Percentiles rank a stretch among this genome's conserved stretches.
Evolutionary conservation across 2,888 invertebrate genomes (phyloP).

Genomic region (Ceratothoa steindachneri): DNA sequence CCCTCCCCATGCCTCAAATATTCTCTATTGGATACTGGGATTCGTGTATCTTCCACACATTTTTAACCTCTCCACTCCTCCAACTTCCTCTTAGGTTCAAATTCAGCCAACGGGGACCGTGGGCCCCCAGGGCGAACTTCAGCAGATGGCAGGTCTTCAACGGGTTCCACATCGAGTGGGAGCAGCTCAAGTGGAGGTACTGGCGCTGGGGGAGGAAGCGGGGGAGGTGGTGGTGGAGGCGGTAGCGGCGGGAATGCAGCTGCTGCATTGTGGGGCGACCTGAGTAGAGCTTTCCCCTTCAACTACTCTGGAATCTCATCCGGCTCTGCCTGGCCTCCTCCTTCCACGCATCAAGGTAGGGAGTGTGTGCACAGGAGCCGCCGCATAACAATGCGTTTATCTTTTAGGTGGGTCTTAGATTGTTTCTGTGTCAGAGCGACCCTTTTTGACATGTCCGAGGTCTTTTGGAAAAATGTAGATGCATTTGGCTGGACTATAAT

Average conservation of each 20-base stretch:
- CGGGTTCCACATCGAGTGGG: slow-evolving; percentile 4
- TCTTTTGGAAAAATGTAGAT: not conserved
- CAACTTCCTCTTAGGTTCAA: slow-evolving; percentile 29
- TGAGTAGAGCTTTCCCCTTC: slow-evolving; percentile 43
- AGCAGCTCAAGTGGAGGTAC: slow-evolving; percentile 6
- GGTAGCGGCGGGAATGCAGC: slow-evolving; percentile 16
- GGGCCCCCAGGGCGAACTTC: slow-evolving; percentile 8
- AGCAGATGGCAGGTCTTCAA: slow-evolving; percentile 14
- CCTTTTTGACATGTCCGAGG: not conserved
- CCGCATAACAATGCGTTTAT: not conserved
- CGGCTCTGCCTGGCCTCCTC: slow-evolving; percentile 1
- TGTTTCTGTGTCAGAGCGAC: not conserved
- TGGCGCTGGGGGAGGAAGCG: not conserved
- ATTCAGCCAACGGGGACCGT: slow-evolving; percentile 26
- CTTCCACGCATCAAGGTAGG: slow-evolving; percentile 18
- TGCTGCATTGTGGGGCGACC: slow-evolving; percentile 40
- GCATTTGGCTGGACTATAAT: too few species aligned
- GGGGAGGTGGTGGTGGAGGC: slow-evolving; percentile 15
- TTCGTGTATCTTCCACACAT: too few species aligned
- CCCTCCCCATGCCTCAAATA: too few species aligned
- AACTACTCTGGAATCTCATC: slow-evolving; percentile 28
- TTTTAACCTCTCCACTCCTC: too few species aligned
- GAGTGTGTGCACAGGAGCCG: not conserved
- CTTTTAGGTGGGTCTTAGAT: not conserved
- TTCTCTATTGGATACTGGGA: too few species aligned